Evolutionary conservation across 1,140 invertebrate genomes (phyloP).

Genomic region (Aleiodes sp.): DNA sequence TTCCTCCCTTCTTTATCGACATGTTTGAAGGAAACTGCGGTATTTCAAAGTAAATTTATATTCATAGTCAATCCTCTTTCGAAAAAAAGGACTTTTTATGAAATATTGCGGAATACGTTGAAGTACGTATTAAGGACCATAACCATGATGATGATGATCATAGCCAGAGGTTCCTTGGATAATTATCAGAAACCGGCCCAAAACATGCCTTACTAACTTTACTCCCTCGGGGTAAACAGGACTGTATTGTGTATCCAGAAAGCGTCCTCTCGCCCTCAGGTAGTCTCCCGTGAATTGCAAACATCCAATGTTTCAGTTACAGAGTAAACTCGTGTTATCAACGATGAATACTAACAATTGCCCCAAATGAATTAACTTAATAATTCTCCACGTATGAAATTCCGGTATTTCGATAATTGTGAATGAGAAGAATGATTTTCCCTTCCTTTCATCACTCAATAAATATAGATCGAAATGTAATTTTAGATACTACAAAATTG

Average conservation of each 20-base stretch:
- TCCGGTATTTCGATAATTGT: background rate
- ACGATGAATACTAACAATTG: background rate
- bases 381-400: too few species aligned
- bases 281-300: background rate
- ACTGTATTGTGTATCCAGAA: background rate
- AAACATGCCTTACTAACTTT: slow-evolving; percentile 12
- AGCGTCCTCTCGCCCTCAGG: background rate
- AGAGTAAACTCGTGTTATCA: background rate
- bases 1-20: too few species aligned
- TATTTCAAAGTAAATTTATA: background rate
- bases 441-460: too few species aligned
- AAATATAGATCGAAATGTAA: too few species aligned
- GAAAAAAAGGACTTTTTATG: background rate
- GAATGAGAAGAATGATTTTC: too few species aligned
- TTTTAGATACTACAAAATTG: too few species aligned
- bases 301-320: background rate
- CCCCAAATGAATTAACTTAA: background rate
- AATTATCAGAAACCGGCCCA: slow-evolving; percentile 9
- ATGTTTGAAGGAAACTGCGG: too few species aligned
- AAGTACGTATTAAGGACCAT: background rate
- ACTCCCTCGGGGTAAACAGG: background rate
- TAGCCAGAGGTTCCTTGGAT: background rate
- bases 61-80: background rate
- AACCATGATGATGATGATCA: slow-evolving; percentile 12
- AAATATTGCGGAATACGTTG: background rate